phyloP scores from a whole-genome alignment of 2,113 vertebrate genomes.

The Telmatochromis brichardi region DNA sequence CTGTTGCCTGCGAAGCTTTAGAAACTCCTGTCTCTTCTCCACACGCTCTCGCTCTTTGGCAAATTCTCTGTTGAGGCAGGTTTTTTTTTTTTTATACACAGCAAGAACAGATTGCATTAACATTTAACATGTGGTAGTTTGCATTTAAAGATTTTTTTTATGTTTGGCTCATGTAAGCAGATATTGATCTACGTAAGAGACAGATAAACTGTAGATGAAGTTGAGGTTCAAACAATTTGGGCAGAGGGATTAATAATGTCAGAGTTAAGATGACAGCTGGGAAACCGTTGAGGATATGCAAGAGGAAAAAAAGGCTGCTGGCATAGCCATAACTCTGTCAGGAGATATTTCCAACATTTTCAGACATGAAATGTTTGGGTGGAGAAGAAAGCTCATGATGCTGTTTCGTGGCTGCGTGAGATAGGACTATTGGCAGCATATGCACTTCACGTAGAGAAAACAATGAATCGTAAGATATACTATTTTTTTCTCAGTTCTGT shows the following conservation, averaged over 20 bases:
- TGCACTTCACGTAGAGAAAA: not conserved
- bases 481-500: not conserved
- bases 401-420: not conserved
- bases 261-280: not conserved
- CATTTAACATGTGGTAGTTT: not conserved
- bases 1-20: constrained; percentile 92
- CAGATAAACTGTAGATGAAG: not conserved
- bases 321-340: not conserved
- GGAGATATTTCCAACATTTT: not conserved
- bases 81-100: not conserved
- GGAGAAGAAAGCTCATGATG: not conserved
- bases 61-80: constrained; percentile 64
- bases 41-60: constrained; percentile 95
- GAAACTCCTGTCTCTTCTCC: constrained; percentile 91
- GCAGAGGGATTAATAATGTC: not conserved
- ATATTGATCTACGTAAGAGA: not conserved
- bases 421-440: not conserved
- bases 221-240: not conserved
- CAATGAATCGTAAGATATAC: not conserved
- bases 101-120: not conserved
- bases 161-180: not conserved
- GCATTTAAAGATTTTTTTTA: not conserved
- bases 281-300: not conserved
- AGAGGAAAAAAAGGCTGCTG: not conserved
- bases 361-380: not conserved